A percentile compares a stretch with the other conserved stretches of the same genome.
Evolutionary conservation across 2,888 invertebrate species (phyloP).

Genomic region (Brachylomia viminalis): DNA sequence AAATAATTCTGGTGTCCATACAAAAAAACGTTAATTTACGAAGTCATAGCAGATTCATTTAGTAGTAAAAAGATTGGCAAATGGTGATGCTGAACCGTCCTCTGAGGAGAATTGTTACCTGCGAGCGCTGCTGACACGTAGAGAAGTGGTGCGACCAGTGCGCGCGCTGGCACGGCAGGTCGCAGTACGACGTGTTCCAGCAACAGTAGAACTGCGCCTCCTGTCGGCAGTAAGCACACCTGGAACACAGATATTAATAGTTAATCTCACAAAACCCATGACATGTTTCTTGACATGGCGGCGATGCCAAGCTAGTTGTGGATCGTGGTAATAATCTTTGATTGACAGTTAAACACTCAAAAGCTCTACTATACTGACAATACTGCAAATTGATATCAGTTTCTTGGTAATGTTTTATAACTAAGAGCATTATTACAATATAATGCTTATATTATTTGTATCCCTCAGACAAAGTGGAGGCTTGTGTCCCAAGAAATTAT

Average conservation of each 20-base stretch:
- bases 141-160: slow-evolving; percentile 95
- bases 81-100: neutral
- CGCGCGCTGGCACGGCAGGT: slow-evolving; percentile 95
- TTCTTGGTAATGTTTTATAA: neutral
- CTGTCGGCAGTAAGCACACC: slow-evolving; percentile 96
- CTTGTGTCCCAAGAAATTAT: neutral
- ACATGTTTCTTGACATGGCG: neutral
- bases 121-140: slow-evolving; percentile 74
- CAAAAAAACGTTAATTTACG: neutral
- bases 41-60: neutral
- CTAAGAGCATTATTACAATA: neutral
- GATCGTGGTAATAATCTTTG: neutral
- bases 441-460: neutral
- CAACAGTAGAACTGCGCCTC: slow-evolving; percentile 98
- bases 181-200: slow-evolving; percentile 99
- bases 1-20: neutral
- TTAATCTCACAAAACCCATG: neutral
- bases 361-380: neutral
- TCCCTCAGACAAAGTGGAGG: neutral
- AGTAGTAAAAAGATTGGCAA: neutral
- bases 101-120: slow-evolving; percentile 64
- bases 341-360: too few species aligned
- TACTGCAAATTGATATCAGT: neutral
- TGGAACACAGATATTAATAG: slow-evolving; percentile 64
- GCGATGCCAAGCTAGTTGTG: neutral